Evolutionary conservation across 2,113 vertebrate genomes (phyloP).

Genomic region (Hippocampus mohnikei): DNA sequence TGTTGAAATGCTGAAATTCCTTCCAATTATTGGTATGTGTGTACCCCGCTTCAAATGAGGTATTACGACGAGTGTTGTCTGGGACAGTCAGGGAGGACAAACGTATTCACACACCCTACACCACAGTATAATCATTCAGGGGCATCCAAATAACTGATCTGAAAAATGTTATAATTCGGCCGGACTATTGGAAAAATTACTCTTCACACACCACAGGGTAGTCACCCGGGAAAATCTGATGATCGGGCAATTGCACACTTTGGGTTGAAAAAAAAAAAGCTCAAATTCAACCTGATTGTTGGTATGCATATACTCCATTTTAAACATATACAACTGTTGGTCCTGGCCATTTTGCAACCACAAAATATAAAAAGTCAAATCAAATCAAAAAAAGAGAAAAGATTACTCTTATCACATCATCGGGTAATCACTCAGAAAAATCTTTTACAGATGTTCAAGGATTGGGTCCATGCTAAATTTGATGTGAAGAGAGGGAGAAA

Average conservation of each 20-base stretch:
- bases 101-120: not conserved
- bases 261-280: not conserved
- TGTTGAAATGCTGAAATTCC: not conserved
- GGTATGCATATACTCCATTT: no score
- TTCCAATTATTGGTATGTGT: not conserved
- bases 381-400: no score
- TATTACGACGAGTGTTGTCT: not conserved
- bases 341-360: no score
- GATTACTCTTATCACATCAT: not conserved
- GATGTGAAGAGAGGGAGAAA: no score
- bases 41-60: not conserved
- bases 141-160: not conserved
- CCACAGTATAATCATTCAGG: not conserved
- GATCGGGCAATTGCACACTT: not conserved
- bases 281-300: no score
- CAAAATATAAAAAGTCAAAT: no score
- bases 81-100: not conserved
- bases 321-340: no score
- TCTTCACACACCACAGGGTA: no score
- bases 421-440: not conserved
- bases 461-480: no score
- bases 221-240: no score
- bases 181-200: no score
- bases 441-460: not conserved
- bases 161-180: no score